Evolutionary conservation across 2,888 invertebrate genomes (phyloP).

Genomic region (Andrena fulva): DNA sequence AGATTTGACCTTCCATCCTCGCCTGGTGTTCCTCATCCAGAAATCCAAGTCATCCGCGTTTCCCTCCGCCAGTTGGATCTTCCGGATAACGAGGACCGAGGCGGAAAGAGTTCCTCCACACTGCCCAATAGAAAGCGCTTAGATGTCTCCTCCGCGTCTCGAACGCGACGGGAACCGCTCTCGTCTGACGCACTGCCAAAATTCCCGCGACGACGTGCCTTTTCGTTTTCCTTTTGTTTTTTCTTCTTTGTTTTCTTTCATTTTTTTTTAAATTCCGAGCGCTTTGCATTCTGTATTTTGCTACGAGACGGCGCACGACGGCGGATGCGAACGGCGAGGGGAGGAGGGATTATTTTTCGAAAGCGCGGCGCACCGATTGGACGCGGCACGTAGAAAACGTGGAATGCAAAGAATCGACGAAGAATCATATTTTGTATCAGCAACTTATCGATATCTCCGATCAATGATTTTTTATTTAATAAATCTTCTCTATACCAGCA

Average conservation of each 20-base stretch:
- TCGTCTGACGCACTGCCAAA: constrained; percentile 26
- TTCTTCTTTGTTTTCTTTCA: background rate
- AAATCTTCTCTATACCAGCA: constrained; percentile 31
- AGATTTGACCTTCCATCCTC: constrained; percentile 22
- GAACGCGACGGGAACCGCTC: constrained; percentile 2
- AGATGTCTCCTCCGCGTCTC: constrained; percentile 7
- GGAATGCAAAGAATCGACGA: constrained; percentile 13
- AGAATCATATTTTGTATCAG: constrained; percentile 33
- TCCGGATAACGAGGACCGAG: background rate
- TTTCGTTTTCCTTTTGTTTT: constrained; percentile 7
- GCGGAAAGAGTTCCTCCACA: background rate
- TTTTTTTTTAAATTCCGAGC: background rate
- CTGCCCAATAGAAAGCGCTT: background rate
- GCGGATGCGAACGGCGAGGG: too few species aligned
- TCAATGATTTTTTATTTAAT: constrained; percentile 38
- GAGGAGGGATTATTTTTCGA: too few species aligned
- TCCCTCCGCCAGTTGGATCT: background rate
- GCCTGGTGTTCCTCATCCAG: background rate
- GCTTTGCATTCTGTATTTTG: constrained; percentile 19
- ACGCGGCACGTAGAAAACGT: background rate
- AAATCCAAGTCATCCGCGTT: background rate
- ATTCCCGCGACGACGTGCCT: constrained; percentile 28
- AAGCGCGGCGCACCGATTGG: too few species aligned
- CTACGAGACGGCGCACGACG: too few species aligned
- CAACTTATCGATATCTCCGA: constrained; percentile 39